phyloP scores from a whole-genome alignment of 2,113 vertebrate genomes.

The Chamaea fasciata region DNA sequence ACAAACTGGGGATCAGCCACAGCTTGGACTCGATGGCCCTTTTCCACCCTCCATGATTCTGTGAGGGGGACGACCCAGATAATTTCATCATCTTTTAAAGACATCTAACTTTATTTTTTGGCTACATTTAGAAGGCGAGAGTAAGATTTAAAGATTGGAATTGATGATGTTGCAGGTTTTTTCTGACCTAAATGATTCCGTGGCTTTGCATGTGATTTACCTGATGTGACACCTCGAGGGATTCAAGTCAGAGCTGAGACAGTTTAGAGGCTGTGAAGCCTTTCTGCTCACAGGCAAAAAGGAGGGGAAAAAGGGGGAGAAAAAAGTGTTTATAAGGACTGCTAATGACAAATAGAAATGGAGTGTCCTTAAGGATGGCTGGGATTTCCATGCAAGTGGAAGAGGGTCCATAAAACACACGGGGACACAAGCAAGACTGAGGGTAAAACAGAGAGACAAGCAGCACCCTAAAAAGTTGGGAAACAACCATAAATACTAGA shows the following conservation, averaged over 20 bases:
- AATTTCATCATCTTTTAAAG: not conserved
- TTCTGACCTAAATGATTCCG: not conserved
- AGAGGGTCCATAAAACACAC: not conserved
- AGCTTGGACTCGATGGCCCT: not conserved
- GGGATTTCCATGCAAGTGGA: not conserved
- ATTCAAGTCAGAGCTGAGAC: not conserved
- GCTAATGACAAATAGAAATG: not conserved
- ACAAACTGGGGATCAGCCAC: not conserved
- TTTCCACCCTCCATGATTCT: not conserved
- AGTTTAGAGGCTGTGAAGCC: not conserved
- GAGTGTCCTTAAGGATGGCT: not conserved
- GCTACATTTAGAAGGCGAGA: not conserved
- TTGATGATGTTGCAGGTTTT: not conserved
- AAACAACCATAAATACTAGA: not conserved
- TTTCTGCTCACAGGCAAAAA: not conserved
- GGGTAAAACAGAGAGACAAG: not conserved
- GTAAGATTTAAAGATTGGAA: not conserved
- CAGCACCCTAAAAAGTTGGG: not conserved
- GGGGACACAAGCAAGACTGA: not conserved
- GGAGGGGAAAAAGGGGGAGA: fast-evolving
- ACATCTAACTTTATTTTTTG: not conserved
- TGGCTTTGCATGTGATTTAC: not conserved
- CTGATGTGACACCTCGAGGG: not conserved
- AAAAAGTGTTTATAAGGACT: not conserved
- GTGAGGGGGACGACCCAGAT: not conserved